Evolutionary conservation across 2,797 vertebrate species (phyloP), one percentile per base, ranked within the genome.

Genomic region (Mus spretus): DNA sequence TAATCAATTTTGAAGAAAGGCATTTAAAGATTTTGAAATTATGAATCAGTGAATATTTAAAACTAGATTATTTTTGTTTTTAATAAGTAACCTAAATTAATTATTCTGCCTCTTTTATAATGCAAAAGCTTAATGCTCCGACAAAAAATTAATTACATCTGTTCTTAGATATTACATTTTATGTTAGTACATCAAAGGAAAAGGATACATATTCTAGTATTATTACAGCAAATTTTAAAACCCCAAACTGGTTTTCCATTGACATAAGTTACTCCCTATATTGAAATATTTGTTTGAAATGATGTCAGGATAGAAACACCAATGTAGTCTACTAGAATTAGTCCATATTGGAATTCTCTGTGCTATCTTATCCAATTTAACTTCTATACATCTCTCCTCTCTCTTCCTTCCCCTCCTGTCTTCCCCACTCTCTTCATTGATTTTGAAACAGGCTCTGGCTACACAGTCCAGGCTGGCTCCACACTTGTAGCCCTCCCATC

Each of bases 51-150:
- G 67, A 95, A 90, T 90, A 88, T 88, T 96, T 94, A 82, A 90
- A 96, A 96, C 82, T 93, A 80, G 31, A 57, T 95, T 87, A 83
- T 93, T 59, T 94, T 96, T 91, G 37, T 82, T 92, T 83, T 92
- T 59, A 92, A 86, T 92, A 85, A 82, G 31, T 74, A 86, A 79
- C 59, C 9, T 65, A 91, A 88, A 83, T 70, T 77, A 15, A 59
- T 90, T 63, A 50, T 94, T 95, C 50, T 89, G 15, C 34, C 28
- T 88, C 8, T 91, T 80, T 94, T 93, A 59, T 40, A 34, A 50
- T 90, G 8, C 24, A 44, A 44, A 85, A 82, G 2, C 40, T 88
- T 77, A 94, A 80, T 50, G 22, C 19, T 67, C 82, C 81, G 40
- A 70, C 17, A 74, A 92, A 97, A 97, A 90, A 4, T n/a, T 95